Percentiles rank a stretch among this genome's conserved stretches.
Evolutionary conservation across 2,113 vertebrate species (phyloP).

Genomic region (Burhinus bistriatus): DNA sequence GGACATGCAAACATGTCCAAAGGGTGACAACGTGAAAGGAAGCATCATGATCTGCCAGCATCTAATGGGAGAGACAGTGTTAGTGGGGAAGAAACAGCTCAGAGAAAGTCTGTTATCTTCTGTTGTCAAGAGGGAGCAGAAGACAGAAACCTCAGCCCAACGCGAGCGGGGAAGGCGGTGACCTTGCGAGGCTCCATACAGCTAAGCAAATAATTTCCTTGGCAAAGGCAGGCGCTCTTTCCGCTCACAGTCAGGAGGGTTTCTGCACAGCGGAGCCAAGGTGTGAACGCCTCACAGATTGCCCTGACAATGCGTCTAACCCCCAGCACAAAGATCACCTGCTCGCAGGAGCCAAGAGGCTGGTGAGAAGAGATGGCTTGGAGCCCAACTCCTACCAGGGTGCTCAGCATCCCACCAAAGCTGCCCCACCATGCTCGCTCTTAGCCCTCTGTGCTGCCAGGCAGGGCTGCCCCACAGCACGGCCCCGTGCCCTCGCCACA

Average conservation of each 20-base stretch:
- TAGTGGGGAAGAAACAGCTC: not conserved
- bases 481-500: rapidly evolving
- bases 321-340: not conserved
- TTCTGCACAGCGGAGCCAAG: not conserved
- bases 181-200: not conserved
- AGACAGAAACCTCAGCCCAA: not conserved
- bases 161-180: not conserved
- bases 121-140: not conserved
- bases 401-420: not conserved
- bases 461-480: not conserved
- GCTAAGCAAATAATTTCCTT: not conserved
- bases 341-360: not conserved
- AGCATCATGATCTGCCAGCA: not conserved
- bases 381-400: rapidly evolving
- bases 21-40: not conserved
- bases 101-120: not conserved
- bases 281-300: not conserved
- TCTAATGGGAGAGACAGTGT: not conserved
- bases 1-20: not conserved
- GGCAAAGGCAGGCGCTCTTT: not conserved
- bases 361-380: not conserved
- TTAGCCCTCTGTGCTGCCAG: not conserved
- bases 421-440: not conserved
- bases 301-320: not conserved
- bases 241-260: not conserved